phyloP scores from a whole-genome alignment of 2,797 vertebrate species.

The Merluccius polli region DNA sequence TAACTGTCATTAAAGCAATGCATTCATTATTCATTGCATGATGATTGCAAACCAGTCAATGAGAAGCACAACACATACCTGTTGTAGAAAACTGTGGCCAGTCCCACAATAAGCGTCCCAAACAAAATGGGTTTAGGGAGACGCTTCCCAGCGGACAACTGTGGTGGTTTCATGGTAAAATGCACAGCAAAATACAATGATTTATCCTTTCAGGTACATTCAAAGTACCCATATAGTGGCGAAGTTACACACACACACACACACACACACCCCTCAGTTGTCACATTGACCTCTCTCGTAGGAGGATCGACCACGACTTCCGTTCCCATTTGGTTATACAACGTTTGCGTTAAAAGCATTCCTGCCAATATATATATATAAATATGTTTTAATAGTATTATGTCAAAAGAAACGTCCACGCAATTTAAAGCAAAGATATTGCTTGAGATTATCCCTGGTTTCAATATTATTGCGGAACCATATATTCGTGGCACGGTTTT shows the following conservation, averaged over 20 bases:
- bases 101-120: constrained; percentile 60
- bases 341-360: neutral
- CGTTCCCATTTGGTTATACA: constrained; percentile 21
- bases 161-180: constrained; percentile 57
- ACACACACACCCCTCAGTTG: neutral
- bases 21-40: neutral
- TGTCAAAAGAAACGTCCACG: neutral
- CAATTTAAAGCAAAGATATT: neutral
- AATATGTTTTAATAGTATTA: neutral
- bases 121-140: constrained; percentile 70
- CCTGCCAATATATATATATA: neutral
- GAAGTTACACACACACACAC: neutral
- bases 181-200: neutral
- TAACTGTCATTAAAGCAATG: no score
- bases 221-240: neutral
- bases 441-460: neutral
- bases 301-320: constrained; percentile 40
- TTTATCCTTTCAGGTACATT: neutral
- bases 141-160: constrained; percentile 61
- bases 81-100: constrained; percentile 65
- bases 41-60: neutral
- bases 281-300: neutral
- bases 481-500: rapidly evolving
- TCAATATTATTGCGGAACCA: constrained; percentile 23
- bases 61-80: constrained; percentile 49